phyloP scores from a whole-genome alignment of 1,140 invertebrate genomes.

The Zaprionus ghesquierei region DNA sequence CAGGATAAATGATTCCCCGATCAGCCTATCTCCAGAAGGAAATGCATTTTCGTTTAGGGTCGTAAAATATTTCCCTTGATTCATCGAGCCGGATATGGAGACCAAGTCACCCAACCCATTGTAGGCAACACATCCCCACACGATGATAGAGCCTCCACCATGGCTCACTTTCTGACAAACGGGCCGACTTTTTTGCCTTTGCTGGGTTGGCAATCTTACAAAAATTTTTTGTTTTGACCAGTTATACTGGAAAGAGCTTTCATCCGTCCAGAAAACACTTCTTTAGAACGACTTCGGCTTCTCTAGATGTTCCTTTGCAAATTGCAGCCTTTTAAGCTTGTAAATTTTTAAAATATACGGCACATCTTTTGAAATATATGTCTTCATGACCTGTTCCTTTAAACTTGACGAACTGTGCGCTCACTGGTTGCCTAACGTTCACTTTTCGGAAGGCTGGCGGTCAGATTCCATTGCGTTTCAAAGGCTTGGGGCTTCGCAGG shows the following conservation, averaged over 20 bases:
- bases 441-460: background rate
- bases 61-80: too few relatives aligned
- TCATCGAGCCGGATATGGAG: too few relatives aligned
- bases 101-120: too few relatives aligned
- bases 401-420: too few relatives aligned
- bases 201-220: background rate
- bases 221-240: conserved; percentile 2
- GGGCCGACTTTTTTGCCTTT: background rate
- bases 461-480: background rate
- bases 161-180: too few relatives aligned
- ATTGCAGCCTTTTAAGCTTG: background rate
- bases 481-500: background rate
- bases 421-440: background rate
- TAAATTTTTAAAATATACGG: background rate
- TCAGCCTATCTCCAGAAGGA: too few relatives aligned
- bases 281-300: conserved; percentile 2
- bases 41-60: too few relatives aligned
- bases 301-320: background rate
- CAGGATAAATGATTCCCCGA: conserved; percentile 17
- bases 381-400: background rate
- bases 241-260: too few relatives aligned
- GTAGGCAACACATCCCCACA: too few relatives aligned
- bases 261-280: background rate
- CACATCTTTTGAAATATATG: background rate
- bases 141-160: too few relatives aligned